Conservation (phyloP, 35 echinoderm and acorn worm genomes). For the Chiridota heheva region DNA sequence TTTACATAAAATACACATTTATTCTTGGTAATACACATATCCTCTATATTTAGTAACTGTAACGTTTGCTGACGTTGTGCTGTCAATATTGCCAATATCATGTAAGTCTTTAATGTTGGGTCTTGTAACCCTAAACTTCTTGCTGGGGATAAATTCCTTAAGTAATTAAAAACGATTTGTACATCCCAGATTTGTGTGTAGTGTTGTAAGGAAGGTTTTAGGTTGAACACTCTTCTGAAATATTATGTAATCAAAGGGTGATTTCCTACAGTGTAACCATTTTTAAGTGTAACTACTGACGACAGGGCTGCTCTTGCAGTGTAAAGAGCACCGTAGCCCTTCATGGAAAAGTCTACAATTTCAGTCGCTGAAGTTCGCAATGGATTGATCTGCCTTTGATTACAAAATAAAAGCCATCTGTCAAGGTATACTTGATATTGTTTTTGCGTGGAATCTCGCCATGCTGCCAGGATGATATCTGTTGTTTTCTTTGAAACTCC, state of each 20-base stretch:
- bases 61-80: constrained; percentile 38
- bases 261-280: constrained; percentile 34
- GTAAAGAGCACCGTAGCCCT: constrained; percentile 52
- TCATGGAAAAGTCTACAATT: constrained; percentile 47
- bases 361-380: constrained; percentile 11
- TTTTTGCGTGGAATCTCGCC: constrained; percentile 22
- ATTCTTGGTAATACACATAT: not conserved
- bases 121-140: constrained; percentile 20
- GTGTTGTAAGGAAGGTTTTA: constrained; percentile 1
- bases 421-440: constrained; percentile 58
- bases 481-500: constrained; percentile 9
- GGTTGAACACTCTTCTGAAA: constrained; percentile 61
- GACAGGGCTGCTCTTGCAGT: constrained; percentile 46
- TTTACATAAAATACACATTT: not conserved
- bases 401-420: constrained; percentile 62
- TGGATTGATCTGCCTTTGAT: constrained; percentile 44
- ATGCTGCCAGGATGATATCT: constrained; percentile 44
- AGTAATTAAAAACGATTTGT: constrained; percentile 5
- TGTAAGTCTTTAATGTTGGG: constrained; percentile 28
- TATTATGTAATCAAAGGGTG: constrained; percentile 56
- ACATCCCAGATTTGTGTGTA: constrained; percentile 14
- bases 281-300: constrained; percentile 16
- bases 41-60: constrained; percentile 13
- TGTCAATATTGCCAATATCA: constrained; percentile 19
- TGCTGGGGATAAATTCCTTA: not conserved